A percentile compares a stretch with the other conserved stretches of the same genome.
These are phyloP conservation scores for Tringa solitaria DNA, from an alignment of 2,113 vertebrate species.

Conservation along the genomic window DNA sequence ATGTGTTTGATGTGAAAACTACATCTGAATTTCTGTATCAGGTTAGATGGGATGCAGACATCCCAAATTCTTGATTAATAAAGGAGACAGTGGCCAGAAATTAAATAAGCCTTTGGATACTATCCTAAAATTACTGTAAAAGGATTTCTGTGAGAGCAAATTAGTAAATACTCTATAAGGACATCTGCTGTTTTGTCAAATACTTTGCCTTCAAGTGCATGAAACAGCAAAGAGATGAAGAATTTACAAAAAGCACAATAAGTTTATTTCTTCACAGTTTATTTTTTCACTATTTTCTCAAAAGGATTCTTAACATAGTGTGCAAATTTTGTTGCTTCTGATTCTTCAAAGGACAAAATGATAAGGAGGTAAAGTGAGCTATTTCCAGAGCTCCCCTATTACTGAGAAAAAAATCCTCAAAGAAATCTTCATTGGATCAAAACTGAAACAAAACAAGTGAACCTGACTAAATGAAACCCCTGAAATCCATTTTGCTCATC, in stretches of 20 bases:
- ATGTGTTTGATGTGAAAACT: not conserved
- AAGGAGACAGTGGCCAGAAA: not conserved
- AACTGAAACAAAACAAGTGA: not conserved
- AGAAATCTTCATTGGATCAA: not conserved
- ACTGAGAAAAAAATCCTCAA: not conserved
- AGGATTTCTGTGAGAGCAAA: not conserved
- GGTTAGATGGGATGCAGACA: not conserved
- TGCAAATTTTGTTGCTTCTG: not conserved
- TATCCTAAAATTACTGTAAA: not conserved
- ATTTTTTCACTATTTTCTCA: not conserved
- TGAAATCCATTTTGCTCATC: not conserved
- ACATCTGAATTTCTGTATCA: not conserved
- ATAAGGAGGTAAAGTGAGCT: not conserved
- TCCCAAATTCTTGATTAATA: not conserved
- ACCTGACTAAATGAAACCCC: not conserved
- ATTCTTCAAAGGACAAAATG: not conserved
- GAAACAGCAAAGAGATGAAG: not conserved
- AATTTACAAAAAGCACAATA: not conserved
- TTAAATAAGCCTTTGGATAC: not conserved
- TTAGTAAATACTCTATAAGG: not conserved
- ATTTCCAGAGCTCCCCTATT: not conserved
- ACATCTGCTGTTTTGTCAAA: not conserved
- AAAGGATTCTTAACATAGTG: not conserved
- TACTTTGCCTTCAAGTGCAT: not conserved
- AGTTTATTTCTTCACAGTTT: not conserved